Conservation (phyloP, 2,113 vertebrate genomes). For the Picathartes gymnocephalus region DNA sequence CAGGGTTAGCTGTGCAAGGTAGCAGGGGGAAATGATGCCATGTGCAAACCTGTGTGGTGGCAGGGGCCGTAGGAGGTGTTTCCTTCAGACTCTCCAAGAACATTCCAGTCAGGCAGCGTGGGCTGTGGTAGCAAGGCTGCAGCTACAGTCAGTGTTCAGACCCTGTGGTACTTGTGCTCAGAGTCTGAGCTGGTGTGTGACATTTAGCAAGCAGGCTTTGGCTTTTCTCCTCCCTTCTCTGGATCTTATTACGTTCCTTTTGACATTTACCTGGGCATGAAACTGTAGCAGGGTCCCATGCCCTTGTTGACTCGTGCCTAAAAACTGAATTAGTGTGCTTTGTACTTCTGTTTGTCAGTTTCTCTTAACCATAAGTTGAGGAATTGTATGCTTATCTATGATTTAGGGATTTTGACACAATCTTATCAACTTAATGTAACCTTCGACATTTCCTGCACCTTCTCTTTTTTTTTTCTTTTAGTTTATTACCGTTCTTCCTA, state of each 20-base stretch:
- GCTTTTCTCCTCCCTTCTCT: background rate
- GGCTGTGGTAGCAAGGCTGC: background rate
- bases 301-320: background rate
- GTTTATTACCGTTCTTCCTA: background rate
- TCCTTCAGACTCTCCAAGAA: background rate
- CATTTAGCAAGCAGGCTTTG: conserved; percentile 9
- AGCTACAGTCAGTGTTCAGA: background rate
- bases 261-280: conserved; percentile 42
- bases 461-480: background rate
- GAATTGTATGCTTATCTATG: background rate
- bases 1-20: background rate
- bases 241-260: conserved; percentile 41
- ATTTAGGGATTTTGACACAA: background rate
- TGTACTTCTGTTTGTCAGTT: background rate
- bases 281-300: background rate
- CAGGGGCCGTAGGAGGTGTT: background rate
- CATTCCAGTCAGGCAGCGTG: background rate
- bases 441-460: background rate
- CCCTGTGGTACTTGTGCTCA: background rate
- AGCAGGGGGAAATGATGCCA: background rate
- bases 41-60: background rate
- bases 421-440: background rate
- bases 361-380: background rate
- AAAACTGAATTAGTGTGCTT: background rate
- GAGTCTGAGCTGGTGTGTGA: conserved; percentile 21